Percentiles rank a stretch among this genome's conserved stretches.
Evolutionary conservation across 2,888 invertebrate species (phyloP).

Genomic region (Nephrotoma guestfalica): DNA sequence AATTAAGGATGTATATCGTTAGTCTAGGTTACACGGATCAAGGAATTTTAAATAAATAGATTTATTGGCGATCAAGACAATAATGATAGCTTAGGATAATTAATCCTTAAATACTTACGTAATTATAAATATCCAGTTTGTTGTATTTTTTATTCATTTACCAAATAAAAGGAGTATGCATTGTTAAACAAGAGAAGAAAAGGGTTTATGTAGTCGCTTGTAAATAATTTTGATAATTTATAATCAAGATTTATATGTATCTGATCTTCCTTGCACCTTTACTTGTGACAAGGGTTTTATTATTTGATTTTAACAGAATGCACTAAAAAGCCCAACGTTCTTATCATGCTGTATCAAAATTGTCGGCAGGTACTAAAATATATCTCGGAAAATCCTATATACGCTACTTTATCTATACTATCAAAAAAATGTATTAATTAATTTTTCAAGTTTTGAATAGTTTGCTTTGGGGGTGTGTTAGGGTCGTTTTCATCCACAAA

Average conservation of each 20-base stretch:
- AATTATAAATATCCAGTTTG: not conserved
- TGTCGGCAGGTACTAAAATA: not conserved
- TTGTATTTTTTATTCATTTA: not conserved
- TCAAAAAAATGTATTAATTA: too few species aligned
- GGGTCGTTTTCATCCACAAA: too few species aligned
- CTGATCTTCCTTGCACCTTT: not conserved
- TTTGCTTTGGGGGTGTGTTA: too few species aligned
- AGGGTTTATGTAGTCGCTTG: not conserved
- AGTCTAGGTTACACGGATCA: not conserved
- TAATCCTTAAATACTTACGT: not conserved
- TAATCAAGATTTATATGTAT: not conserved
- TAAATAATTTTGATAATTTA: not conserved
- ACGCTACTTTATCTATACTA: too few species aligned
- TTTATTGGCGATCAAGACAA: not conserved
- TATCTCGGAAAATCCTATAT: too few species aligned
- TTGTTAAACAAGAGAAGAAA: not conserved
- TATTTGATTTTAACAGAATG: not conserved
- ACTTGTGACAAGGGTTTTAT: not conserved
- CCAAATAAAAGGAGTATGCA: not conserved
- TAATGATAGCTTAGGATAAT: not conserved
- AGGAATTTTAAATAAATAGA: not conserved
- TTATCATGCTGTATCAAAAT: not conserved
- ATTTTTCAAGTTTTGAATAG: too few species aligned
- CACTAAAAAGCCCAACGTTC: not conserved
- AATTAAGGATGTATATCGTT: not conserved